These are phyloP conservation scores for Agrochola macilenta DNA, from an alignment of 2,888 invertebrate genomes.

Conservation along the genomic window DNA sequence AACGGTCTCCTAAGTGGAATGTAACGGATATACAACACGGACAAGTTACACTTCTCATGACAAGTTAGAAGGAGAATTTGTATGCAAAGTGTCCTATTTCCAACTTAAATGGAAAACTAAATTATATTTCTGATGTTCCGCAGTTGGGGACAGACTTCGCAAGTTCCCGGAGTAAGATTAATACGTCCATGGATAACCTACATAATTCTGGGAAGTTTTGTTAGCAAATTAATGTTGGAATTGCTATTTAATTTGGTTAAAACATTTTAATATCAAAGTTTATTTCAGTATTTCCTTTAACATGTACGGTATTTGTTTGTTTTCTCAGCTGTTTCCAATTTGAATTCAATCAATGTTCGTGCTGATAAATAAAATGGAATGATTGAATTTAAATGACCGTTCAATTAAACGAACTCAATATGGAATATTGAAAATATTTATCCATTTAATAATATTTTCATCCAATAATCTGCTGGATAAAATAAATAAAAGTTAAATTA, in stretches of 20 bases:
- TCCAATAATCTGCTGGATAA: background rate
- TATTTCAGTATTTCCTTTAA: background rate
- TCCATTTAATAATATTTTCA: background rate
- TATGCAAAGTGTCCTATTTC: slow-evolving; percentile 68
- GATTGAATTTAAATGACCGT: slow-evolving; percentile 4
- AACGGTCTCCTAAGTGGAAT: slow-evolving; percentile 67
- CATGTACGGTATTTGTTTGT: background rate
- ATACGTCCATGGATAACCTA: slow-evolving; percentile 63
- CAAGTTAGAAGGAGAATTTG: slow-evolving; percentile 67
- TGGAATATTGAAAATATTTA: background rate
- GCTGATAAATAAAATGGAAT: slow-evolving; percentile 18
- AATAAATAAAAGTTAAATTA: background rate
- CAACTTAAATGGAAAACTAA: slow-evolving; percentile 71
- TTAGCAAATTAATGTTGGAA: slow-evolving; percentile 43
- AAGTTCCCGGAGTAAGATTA: slow-evolving; percentile 66
- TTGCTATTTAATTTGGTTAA: slow-evolving; percentile 44
- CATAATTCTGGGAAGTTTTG: slow-evolving; percentile 56
- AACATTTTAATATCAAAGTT: slow-evolving; percentile 13
- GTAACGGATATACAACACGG: slow-evolving; percentile 60
- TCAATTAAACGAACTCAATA: background rate
- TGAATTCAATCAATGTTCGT: background rate
- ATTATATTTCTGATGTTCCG: slow-evolving; percentile 70
- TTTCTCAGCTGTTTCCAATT: slow-evolving; percentile 3
- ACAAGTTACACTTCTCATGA: slow-evolving; percentile 61
- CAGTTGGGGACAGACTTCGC: slow-evolving; percentile 61